These are phyloP conservation scores for Callyntrura guangdongensis DNA, from an alignment of 2,888 invertebrate species.

Conservation along the genomic window DNA sequence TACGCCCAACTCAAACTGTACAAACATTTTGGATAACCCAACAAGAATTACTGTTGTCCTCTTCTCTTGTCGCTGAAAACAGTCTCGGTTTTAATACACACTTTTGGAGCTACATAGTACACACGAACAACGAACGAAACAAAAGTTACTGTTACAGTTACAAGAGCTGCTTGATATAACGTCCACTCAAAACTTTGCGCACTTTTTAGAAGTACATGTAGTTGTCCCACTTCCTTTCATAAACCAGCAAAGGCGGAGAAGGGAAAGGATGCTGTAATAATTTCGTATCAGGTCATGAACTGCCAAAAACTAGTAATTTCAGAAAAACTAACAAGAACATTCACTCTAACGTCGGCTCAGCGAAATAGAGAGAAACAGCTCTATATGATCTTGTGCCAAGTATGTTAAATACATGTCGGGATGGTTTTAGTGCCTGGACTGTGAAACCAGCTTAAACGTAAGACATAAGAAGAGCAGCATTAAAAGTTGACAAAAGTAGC, in stretches of 20 bases:
- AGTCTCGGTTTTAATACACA: too few relatives aligned
- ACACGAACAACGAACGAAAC: too few relatives aligned
- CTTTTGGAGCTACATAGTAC: too few relatives aligned
- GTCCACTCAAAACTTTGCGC: too few relatives aligned
- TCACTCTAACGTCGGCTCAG: not conserved
- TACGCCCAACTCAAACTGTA: too few relatives aligned
- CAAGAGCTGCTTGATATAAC: too few relatives aligned
- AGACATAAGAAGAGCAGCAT: not conserved
- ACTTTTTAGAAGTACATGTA: too few relatives aligned
- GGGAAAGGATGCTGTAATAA: not conserved
- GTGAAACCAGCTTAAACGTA: not conserved
- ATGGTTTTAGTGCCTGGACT: not conserved
- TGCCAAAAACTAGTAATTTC: conserved; percentile 34
- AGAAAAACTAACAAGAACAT: not conserved
- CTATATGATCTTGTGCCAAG: conserved; percentile 18
- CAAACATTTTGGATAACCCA: too few relatives aligned
- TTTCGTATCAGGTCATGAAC: conserved; percentile 16
- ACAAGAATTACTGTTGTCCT: too few relatives aligned
- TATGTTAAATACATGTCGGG: conserved; percentile 60
- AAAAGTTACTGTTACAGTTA: too few relatives aligned
- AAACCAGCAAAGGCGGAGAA: not conserved
- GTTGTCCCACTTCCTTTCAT: not conserved
- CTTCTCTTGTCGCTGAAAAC: too few relatives aligned
- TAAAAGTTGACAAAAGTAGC: conserved; percentile 23
- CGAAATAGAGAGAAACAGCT: conserved; percentile 5